phyloP scores from a whole-genome alignment of 2,797 vertebrate species.

The Micromesistius poutassou region DNA sequence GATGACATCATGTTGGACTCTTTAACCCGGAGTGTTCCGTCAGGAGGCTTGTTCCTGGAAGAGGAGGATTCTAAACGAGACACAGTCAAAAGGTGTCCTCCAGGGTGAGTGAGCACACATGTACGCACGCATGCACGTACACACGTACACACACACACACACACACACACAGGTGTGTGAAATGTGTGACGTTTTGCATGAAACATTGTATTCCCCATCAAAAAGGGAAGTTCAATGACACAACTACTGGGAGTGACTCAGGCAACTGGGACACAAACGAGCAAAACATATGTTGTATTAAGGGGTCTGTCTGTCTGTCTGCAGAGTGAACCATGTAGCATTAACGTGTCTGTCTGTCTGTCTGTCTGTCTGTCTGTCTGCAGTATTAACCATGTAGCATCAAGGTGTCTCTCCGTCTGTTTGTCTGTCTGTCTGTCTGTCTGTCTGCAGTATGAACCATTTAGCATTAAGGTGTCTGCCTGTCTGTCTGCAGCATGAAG shows the following conservation, averaged over 20 bases:
- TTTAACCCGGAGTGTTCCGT: slow-evolving; percentile 34
- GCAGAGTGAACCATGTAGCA: too few relatives aligned
- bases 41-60: slow-evolving; percentile 57
- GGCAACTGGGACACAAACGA: not conserved
- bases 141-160: not conserved
- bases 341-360: too few relatives aligned
- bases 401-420: slow-evolving; percentile 47
- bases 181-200: not conserved
- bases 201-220: not conserved
- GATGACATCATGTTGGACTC: slow-evolving; percentile 53
- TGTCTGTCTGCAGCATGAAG: slow-evolving; percentile 55
- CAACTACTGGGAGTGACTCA: not conserved
- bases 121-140: not conserved
- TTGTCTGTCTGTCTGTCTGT: slow-evolving; percentile 19
- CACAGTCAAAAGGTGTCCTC: slow-evolving; percentile 65
- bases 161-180: not conserved
- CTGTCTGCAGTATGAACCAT: slow-evolving; percentile 27
- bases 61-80: slow-evolving; percentile 59
- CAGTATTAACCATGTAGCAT: slow-evolving; percentile 40
- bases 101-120: slow-evolving; percentile 60
- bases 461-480: not conserved
- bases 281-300: too few relatives aligned
- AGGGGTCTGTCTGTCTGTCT: not conserved
- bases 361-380: slow-evolving; percentile 16
- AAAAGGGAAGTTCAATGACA: not conserved